Evolutionary conservation across 2,113 vertebrate species (phyloP).

Genomic region (Camelus bactrianus): DNA sequence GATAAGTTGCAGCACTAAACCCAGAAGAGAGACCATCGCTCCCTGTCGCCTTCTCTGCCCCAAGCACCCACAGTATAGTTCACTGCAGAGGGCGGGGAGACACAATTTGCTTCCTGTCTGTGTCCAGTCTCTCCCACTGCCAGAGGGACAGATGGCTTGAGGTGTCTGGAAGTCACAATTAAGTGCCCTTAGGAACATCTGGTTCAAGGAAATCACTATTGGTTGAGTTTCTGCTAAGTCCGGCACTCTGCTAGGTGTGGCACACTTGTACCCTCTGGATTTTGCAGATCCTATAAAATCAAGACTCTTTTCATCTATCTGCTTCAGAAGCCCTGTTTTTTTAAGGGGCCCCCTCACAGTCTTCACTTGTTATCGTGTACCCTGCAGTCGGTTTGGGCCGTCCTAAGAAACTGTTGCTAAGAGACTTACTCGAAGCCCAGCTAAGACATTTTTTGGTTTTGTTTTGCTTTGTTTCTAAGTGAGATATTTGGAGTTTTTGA

Average conservation of each 20-base stretch:
- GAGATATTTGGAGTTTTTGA: background rate
- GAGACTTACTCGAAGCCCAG: background rate
- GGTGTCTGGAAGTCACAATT: background rate
- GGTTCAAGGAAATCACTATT: conserved; percentile 11
- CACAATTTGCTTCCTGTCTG: background rate
- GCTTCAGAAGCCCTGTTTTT: background rate
- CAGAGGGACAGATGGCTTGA: background rate
- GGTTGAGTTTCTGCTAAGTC: background rate
- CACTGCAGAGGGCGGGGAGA: background rate
- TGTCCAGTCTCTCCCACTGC: background rate
- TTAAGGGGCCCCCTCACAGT: background rate
- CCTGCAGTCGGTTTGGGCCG: background rate
- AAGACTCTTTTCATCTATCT: background rate
- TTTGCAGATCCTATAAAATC: background rate
- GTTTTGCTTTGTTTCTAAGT: conserved; percentile 17
- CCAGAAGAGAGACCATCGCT: background rate
- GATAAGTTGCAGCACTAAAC: background rate
- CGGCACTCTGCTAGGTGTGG: background rate
- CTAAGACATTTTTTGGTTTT: background rate
- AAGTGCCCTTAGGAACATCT: background rate
- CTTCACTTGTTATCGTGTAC: background rate
- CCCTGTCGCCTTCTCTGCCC: background rate
- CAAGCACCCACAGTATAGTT: background rate
- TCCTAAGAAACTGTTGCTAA: background rate
- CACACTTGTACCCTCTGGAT: background rate